Evolutionary conservation across 1,140 invertebrate genomes (phyloP).

Genomic region (Drosophila cardini): DNA sequence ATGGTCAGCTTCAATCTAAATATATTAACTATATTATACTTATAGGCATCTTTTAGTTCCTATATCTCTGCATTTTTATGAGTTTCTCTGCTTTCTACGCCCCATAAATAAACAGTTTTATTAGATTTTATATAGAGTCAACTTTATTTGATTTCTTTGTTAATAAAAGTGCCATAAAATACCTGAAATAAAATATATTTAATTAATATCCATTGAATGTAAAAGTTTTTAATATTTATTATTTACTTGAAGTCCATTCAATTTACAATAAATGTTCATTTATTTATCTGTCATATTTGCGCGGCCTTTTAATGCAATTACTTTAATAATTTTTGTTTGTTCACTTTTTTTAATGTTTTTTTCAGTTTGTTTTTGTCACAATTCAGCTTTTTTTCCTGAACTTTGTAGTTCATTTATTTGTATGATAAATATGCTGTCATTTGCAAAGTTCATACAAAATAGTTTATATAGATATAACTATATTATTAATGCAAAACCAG

Average conservation of each 20-base stretch:
- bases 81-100: not conserved
- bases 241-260: constrained; percentile 61
- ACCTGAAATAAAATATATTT: constrained; percentile 29
- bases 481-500: constrained; percentile 32
- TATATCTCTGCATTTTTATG: not conserved
- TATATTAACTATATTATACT: not conserved
- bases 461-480: not conserved
- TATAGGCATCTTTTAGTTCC: not conserved
- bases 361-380: constrained; percentile 20
- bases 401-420: constrained; percentile 21
- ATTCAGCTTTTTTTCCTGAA: constrained; percentile 19
- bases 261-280: constrained; percentile 41
- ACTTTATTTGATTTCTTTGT: not conserved
- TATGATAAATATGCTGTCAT: constrained; percentile 24
- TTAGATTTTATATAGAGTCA: too few relatives aligned
- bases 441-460: constrained; percentile 19
- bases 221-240: constrained; percentile 44
- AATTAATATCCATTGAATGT: constrained; percentile 41
- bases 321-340: constrained; percentile 29
- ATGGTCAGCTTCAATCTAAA: not conserved
- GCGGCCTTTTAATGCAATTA: constrained; percentile 40
- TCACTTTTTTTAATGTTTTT: constrained; percentile 28
- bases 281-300: constrained; percentile 15
- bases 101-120: too few relatives aligned
- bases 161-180: not conserved